phyloP scores from a whole-genome alignment of 2,797 vertebrate species.

The Tragelaphus oryx region DNA sequence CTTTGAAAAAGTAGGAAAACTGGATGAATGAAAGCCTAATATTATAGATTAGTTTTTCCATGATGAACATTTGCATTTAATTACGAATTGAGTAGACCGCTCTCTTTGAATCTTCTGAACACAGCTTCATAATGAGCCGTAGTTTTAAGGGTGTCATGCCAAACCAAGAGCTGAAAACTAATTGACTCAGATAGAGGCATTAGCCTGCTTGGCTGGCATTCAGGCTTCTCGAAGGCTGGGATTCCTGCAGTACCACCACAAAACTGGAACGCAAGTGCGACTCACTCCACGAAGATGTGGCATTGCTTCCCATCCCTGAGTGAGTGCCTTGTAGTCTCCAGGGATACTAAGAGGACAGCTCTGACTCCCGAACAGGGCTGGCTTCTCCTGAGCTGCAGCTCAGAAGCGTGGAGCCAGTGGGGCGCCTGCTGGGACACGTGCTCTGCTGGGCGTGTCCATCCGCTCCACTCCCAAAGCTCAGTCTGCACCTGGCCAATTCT shows the following conservation, averaged over 20 bases:
- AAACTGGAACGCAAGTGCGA: neutral
- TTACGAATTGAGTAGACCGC: neutral
- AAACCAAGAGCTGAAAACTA: neutral
- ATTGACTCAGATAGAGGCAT: fast-evolving
- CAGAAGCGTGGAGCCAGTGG: fast-evolving
- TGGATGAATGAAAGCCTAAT: neutral
- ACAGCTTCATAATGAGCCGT: fast-evolving
- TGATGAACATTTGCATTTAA: neutral
- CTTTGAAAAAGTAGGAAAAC: neutral
- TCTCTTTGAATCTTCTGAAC: neutral
- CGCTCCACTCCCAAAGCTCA: fast-evolving
- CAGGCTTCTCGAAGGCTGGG: neutral
- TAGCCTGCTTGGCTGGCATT: too few relatives aligned
- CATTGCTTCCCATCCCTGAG: neutral
- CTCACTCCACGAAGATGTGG: fast-evolving
- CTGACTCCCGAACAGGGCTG: fast-evolving
- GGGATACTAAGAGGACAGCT: fast-evolving
- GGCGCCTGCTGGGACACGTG: fast-evolving
- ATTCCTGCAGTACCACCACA: fast-evolving
- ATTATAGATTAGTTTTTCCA: neutral
- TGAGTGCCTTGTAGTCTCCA: too few relatives aligned
- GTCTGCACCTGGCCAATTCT: fast-evolving
- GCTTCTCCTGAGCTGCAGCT: neutral
- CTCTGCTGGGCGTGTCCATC: fast-evolving
- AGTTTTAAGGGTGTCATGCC: neutral